Base-by-base conservation (phyloP, 53 echinoderm and acorn worm genomes). In the Henricia sp. region DNA sequence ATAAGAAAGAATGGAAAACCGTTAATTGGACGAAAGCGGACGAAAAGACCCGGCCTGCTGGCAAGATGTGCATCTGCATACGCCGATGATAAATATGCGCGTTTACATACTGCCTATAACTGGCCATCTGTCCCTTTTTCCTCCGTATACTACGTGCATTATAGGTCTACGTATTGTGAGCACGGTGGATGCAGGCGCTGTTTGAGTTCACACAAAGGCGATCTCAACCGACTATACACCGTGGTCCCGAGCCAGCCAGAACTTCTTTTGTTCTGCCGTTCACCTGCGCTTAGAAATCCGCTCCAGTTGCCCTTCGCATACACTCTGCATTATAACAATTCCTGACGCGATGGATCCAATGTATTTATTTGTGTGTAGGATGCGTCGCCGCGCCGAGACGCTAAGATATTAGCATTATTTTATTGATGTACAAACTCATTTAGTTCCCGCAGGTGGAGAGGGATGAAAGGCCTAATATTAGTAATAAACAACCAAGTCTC, bases 11-110 rank as follows among this genome's bases (percentile, higher is more conserved):
- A 73, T 19, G 50, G 73, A 37, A 60, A 64, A 50, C 23, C 80
- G 58, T 46, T 80, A 80, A 80, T 80, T 80, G 80, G 80, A 64
- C 25, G 80, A 50, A 80, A 80, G 77, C 60, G 77, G 60, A 70
- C 21, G 70, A 40, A 52, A 35, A 28, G 33, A 73, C 38, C 43
- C 64, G 16, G 38, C 19, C 80, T 80, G 80, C 80, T 63, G 32
- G 33, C 80, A 63, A 80, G 80, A 80, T 80, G 80, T 80, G 65
- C 63, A 39, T 36, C 46, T 63, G 50, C 80, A 80, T 80, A 80
- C 80, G 80, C 57, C 52, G 80, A 63, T 63, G 80, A 64, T 80
- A 63, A 80, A 80, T 80, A 64, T 36, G 80, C 36, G 48, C 64
- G 80, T 80, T 80, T 80, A 40, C n/a, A n/a, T 58, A 77, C 46